phyloP scores from a whole-genome alignment of 2,888 invertebrate genomes.

The Junonia oenone region DNA sequence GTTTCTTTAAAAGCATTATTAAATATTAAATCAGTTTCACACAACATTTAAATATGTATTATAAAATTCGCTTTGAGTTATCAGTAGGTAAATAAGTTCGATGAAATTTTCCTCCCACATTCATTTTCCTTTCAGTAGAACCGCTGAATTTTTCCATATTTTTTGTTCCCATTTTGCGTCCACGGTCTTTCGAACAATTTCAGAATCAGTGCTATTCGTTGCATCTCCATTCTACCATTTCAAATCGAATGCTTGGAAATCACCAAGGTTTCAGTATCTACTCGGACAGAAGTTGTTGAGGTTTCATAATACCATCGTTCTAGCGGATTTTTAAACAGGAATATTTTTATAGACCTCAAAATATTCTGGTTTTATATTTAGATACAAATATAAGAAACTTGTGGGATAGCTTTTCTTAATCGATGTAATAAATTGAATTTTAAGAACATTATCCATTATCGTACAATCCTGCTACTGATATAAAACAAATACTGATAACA shows the following conservation, averaged over 20 bases:
- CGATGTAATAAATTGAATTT: too few species aligned
- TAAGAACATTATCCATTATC: too few species aligned
- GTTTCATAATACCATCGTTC: neutral
- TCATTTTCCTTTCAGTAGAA: constrained; percentile 7
- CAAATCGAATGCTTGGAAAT: constrained; percentile 17
- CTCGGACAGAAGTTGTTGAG: constrained; percentile 6
- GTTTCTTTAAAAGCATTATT: too few species aligned
- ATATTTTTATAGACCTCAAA: neutral
- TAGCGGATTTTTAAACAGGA: neutral
- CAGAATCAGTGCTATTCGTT: constrained; percentile 13
- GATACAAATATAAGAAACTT: neutral
- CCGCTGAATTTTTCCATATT: neutral
- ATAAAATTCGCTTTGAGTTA: neutral
- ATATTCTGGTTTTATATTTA: neutral
- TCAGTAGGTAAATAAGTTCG: neutral
- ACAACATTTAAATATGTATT: too few species aligned
- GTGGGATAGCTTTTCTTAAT: too few species aligned
- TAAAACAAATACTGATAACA: neutral
- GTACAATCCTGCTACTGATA: too few species aligned
- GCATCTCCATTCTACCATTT: constrained; percentile 13
- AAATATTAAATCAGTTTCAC: too few species aligned
- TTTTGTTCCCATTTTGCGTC: constrained; percentile 14
- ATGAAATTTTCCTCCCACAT: neutral
- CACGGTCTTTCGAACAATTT: constrained; percentile 13
- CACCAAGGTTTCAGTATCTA: constrained; percentile 11